Base-by-base conservation (phyloP, 2,113 vertebrate species). In the Stictonetta naevosa region DNA sequence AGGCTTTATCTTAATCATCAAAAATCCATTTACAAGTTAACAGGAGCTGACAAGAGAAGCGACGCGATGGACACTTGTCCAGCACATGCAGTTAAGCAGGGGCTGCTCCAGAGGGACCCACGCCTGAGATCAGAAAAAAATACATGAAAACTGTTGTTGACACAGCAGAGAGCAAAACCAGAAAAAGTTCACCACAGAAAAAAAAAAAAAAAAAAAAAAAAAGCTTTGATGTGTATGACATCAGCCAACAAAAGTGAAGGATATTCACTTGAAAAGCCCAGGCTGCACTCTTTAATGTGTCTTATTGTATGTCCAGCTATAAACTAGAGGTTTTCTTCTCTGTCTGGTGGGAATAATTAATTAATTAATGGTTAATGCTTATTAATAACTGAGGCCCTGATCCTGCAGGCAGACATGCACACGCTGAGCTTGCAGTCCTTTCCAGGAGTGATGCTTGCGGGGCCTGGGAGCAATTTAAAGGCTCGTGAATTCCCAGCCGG, bases 301-400 rank as follows among this genome's bases (percentile, higher is more conserved):
- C 0, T 0, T 67, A 14, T 58, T 83, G 33, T 6, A 40, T 23
- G 80, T 87, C 95, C 96, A 89, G 90, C 1, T 4, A 67, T 28
- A 86, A 96, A 86, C 28, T 68, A 88, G 89, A 88, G 91, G 80
- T 95, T 93, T 96, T 69, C 25, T 63, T 53, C 76, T 59, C 67
- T 78, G 87, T 68, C 93, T 91, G 64, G 74, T 19, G 74, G 91
- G 91, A 97, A 89, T 93, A 87, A 96, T 95, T 97, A 97, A 93
- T 91, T 94, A 95, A 83, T 46, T 46, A 19, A 46, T 90, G 80
- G 77, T 90, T 96, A 95, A 93, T 88, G 92, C 68, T 85, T 97
- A 67, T 71, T 95, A 96, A 89, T 87, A 94, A 87, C 93, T 0
- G 4, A 94, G 92, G 91, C 86, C 88, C 59, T 68, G 83, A 85